Evolutionary conservation across 2,797 vertebrate genomes (phyloP).

Genomic region (Mus caroli): DNA sequence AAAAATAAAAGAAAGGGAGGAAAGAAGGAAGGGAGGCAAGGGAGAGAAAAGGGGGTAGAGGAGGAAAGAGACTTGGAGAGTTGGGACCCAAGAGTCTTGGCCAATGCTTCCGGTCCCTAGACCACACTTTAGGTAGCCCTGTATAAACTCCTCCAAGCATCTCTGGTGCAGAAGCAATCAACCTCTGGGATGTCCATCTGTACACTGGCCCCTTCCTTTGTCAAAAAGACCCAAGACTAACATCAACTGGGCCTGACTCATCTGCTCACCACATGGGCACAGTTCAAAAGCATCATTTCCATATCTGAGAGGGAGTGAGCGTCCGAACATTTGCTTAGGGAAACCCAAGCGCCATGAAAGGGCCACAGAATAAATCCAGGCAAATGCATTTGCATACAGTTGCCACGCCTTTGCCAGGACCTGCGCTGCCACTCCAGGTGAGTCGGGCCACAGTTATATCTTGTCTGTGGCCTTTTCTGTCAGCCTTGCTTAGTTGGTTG

Average conservation of each 20-base stretch:
- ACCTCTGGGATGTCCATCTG: background rate
- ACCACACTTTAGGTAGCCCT: background rate
- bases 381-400: constrained; percentile 50
- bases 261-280: background rate
- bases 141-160: background rate
- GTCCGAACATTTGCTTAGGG: constrained; percentile 64
- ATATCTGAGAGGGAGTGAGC: background rate
- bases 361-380: background rate
- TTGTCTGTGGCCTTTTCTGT: background rate
- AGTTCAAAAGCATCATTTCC: background rate
- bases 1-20: background rate
- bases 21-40: background rate
- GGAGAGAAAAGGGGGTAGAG: background rate
- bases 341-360: constrained; percentile 37
- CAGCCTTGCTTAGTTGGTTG: background rate
- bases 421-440: background rate
- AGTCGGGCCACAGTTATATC: background rate
- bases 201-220: background rate
- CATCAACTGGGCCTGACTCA: background rate
- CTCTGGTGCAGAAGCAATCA: background rate
- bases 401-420: background rate
- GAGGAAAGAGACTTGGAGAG: background rate
- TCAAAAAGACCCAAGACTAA: background rate
- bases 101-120: rapidly evolving
- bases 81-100: background rate